Conservation (phyloP, 2,113 vertebrate species). For the Macquaria ambigua region DNA sequence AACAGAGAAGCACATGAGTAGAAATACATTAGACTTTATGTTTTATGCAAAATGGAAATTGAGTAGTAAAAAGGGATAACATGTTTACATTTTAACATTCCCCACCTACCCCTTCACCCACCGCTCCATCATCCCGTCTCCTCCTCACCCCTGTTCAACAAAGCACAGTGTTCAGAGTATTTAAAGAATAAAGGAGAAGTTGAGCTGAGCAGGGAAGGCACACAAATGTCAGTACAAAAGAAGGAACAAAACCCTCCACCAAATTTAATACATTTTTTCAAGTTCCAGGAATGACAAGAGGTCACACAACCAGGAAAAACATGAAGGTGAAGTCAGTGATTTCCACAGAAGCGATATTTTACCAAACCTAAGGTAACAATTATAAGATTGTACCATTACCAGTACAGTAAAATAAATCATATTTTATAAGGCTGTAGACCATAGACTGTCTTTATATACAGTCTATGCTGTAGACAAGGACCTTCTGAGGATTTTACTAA, state of each 20-base stretch:
- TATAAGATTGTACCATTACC: neutral
- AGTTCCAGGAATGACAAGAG: neutral
- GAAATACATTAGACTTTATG: neutral
- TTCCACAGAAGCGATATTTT: neutral
- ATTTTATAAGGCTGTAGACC: no score
- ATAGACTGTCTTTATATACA: no score
- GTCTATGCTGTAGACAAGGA: neutral
- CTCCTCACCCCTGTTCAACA: neutral
- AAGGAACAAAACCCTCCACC: neutral
- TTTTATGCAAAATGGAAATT: neutral
- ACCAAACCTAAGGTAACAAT: neutral
- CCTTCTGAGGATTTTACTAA: no score
- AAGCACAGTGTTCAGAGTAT: neutral
- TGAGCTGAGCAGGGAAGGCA: neutral
- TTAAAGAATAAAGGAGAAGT: neutral
- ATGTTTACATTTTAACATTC: neutral
- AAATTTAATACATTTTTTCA: neutral
- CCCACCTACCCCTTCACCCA: neutral
- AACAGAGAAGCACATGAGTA: neutral
- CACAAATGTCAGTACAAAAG: neutral
- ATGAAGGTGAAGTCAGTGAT: neutral
- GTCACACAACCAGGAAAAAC: neutral
- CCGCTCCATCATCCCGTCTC: neutral
- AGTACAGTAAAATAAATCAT: neutral
- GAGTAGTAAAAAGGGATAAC: neutral